Conservation (phyloP, 2,888 invertebrate genomes). For the Hemicrepidius hirtus region DNA sequence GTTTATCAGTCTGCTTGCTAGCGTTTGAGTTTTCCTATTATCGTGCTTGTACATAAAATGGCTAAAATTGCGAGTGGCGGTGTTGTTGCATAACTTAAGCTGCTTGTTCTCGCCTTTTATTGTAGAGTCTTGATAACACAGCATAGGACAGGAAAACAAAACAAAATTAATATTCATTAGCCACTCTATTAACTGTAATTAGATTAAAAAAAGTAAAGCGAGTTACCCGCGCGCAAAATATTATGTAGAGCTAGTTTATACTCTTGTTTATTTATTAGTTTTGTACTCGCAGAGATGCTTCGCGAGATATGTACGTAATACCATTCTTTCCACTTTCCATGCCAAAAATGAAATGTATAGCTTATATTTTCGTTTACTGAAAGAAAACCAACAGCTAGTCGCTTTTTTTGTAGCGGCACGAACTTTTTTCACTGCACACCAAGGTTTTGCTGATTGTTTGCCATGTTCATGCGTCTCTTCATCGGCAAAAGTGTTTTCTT, state of each 20-base stretch:
- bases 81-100: conserved; percentile 25
- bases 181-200: conserved; percentile 22
- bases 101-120: conserved; percentile 20
- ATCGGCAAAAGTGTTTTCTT: conserved; percentile 5
- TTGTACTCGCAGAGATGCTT: background rate
- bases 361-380: conserved; percentile 6
- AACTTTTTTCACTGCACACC: background rate
- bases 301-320: background rate
- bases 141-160: conserved; percentile 9
- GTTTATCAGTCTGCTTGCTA: conserved; percentile 23
- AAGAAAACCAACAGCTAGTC: conserved; percentile 2
- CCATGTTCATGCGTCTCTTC: background rate
- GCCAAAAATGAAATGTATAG: conserved; percentile 12
- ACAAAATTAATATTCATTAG: conserved; percentile 26
- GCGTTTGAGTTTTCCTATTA: conserved; percentile 17
- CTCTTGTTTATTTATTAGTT: conserved; percentile 15
- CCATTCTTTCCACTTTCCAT: background rate
- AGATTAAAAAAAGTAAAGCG: conserved; percentile 8
- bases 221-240: background rate
- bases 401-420: background rate
- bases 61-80: conserved; percentile 17
- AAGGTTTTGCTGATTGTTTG: background rate
- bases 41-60: conserved; percentile 31
- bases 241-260: background rate
- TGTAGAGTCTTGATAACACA: conserved; percentile 14